phyloP scores from a whole-genome alignment of 1,140 invertebrate species.

The Melipona quadrifasciata region DNA sequence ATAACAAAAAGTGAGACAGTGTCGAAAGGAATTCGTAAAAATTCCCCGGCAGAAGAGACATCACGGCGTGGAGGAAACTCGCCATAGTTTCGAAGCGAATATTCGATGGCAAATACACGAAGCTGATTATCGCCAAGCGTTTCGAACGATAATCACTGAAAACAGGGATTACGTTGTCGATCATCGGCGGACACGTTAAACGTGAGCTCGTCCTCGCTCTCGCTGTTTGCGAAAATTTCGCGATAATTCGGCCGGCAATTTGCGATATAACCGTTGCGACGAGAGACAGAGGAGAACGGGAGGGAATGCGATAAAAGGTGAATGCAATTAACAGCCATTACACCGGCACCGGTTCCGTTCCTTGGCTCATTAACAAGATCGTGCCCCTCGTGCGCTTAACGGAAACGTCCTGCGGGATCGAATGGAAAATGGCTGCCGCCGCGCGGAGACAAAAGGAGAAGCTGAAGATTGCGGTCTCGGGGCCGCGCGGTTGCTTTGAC shows the following conservation, averaged over 20 bases:
- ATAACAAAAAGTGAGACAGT: too few relatives aligned
- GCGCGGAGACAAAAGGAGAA: neutral
- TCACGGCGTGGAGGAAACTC: neutral
- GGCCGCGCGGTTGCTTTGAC: neutral
- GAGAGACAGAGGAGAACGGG: neutral
- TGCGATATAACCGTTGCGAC: neutral
- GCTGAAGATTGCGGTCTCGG: conserved; percentile 11
- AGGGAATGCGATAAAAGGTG: neutral
- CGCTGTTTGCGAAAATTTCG: neutral
- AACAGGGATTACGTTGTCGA: neutral
- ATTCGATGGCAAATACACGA: neutral
- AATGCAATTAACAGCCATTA: conserved; percentile 21
- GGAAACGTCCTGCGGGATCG: neutral
- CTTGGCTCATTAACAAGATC: conserved; percentile 32
- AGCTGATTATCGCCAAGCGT: neutral
- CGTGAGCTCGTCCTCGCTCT: neutral
- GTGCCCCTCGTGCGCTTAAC: conserved; percentile 4
- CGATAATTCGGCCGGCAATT: conserved; percentile 8
- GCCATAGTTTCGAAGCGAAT: neutral
- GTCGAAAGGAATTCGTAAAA: too few relatives aligned
- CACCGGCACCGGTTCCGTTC: conserved; percentile 1
- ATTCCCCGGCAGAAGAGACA: neutral
- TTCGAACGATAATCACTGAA: neutral
- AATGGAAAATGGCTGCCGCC: conserved; percentile 16
- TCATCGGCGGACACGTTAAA: neutral